Evolutionary conservation across 2,113 vertebrate genomes (phyloP).

Genomic region (Thunnus maccoyii): DNA sequence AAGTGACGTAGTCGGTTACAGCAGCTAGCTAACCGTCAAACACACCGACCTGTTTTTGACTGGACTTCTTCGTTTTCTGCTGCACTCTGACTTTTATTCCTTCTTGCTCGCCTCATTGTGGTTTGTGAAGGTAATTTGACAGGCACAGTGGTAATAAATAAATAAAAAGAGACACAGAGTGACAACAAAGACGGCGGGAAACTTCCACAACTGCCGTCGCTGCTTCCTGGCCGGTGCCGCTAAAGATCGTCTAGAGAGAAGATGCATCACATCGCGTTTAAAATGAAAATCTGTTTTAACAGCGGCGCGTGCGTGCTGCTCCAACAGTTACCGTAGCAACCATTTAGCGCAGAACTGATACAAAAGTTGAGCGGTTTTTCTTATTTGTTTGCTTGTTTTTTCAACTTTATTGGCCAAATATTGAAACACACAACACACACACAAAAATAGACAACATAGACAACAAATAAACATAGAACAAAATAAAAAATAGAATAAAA

Average conservation of each 20-base stretch:
- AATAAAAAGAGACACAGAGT: background rate
- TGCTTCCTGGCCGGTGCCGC: background rate
- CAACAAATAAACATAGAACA: too few species aligned
- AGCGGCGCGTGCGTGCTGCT: background rate
- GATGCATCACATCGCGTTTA: conserved; percentile 1
- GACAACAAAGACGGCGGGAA: conserved; percentile 1
- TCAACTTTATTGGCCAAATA: too few species aligned
- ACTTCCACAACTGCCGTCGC: conserved; percentile 10
- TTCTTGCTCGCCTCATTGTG: conserved; percentile 69
- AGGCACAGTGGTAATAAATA: background rate
- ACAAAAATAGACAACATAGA: too few species aligned
- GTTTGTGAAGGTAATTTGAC: background rate
- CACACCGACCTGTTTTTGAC: conserved; percentile 71
- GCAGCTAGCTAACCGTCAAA: conserved; percentile 9
- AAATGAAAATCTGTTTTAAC: background rate
- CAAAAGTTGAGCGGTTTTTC: background rate
- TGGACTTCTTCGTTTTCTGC: conserved; percentile 36
- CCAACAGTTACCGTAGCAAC: background rate
- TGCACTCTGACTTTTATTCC: conserved; percentile 36
- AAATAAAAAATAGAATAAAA: too few species aligned
- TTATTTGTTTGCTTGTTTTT: too few species aligned
- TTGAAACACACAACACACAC: too few species aligned
- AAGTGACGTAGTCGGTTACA: background rate
- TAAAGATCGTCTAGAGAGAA: background rate
- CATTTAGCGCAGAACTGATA: background rate